Evolutionary conservation across 1,140 invertebrate species (phyloP).

Genomic region (Tetramorium parvispinum): DNA sequence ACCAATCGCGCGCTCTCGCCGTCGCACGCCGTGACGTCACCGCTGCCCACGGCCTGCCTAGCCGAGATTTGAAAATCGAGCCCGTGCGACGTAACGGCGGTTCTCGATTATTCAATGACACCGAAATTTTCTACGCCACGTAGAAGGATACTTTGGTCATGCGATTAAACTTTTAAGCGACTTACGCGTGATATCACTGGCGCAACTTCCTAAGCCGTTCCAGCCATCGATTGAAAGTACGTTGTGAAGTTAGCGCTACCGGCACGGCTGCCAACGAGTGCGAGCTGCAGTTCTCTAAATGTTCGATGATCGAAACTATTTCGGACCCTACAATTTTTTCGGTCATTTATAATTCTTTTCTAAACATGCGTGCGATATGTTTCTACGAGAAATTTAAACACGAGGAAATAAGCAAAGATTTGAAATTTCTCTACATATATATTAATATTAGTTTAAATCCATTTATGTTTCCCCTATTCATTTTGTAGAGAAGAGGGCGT

Average conservation of each 20-base stretch:
- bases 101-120: not conserved
- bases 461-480: not conserved
- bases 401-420: not conserved
- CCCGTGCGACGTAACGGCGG: not conserved
- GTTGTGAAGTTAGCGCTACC: not conserved
- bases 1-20: conserved; percentile 44
- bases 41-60: not conserved
- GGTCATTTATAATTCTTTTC: not conserved
- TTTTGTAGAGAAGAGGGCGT: not conserved
- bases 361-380: not conserved
- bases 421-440: too few species aligned
- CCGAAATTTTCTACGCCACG: too few species aligned
- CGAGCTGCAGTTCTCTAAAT: not conserved
- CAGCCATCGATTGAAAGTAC: conserved; percentile 11
- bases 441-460: too few species aligned
- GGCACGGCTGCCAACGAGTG: conserved; percentile 14
- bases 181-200: not conserved
- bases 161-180: not conserved
- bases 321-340: not conserved
- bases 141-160: not conserved
- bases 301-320: not conserved
- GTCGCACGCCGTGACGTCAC: conserved; percentile 56
- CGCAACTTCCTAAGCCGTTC: not conserved
- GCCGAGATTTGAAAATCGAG: not conserved
- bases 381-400: not conserved